These are phyloP conservation scores for Melieria omissa DNA, from an alignment of 2,888 invertebrate genomes.

Conservation along the genomic window DNA sequence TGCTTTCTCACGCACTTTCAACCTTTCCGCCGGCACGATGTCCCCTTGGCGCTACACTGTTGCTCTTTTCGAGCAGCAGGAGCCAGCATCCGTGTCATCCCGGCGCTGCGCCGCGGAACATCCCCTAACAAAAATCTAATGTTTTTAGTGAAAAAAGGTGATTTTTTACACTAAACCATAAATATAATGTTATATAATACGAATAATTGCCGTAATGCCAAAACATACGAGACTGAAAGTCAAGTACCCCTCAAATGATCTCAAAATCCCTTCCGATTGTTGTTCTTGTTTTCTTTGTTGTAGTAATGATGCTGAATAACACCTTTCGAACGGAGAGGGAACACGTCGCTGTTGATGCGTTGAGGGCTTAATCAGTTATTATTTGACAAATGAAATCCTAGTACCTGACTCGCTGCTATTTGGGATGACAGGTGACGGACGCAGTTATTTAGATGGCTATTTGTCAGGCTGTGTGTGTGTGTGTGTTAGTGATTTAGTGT, in stretches of 20 bases:
- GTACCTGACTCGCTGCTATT: too few species aligned
- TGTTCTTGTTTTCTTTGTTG: slow-evolving; percentile 16
- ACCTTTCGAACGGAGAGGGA: slow-evolving; percentile 41
- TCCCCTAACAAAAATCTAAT: slow-evolving; percentile 51
- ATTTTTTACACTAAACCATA: slow-evolving; percentile 63
- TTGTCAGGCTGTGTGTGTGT: neutral
- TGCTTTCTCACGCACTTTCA: slow-evolving; percentile 60
- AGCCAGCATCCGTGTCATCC: slow-evolving; percentile 21
- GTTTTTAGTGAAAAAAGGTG: slow-evolving; percentile 59
- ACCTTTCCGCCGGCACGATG: slow-evolving; percentile 44
- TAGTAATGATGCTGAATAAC: slow-evolving; percentile 26
- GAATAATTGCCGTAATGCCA: slow-evolving; percentile 50
- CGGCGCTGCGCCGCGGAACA: slow-evolving; percentile 41
- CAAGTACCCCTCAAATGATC: slow-evolving; percentile 66
- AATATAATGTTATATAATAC: slow-evolving; percentile 59
- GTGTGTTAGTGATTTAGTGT: too few species aligned
- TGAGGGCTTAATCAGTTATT: slow-evolving; percentile 64
- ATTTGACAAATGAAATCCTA: slow-evolving; percentile 52
- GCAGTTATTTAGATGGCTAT: too few species aligned
- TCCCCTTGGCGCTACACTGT: slow-evolving; percentile 39
- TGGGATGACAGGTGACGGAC: too few species aligned
- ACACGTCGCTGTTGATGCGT: slow-evolving; percentile 61
- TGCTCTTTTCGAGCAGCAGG: slow-evolving; percentile 24
- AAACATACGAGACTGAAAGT: slow-evolving; percentile 50
- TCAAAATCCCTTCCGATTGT: slow-evolving; percentile 43